Conservation (phyloP, 2,113 vertebrate species). For the Prunella himalayana region DNA sequence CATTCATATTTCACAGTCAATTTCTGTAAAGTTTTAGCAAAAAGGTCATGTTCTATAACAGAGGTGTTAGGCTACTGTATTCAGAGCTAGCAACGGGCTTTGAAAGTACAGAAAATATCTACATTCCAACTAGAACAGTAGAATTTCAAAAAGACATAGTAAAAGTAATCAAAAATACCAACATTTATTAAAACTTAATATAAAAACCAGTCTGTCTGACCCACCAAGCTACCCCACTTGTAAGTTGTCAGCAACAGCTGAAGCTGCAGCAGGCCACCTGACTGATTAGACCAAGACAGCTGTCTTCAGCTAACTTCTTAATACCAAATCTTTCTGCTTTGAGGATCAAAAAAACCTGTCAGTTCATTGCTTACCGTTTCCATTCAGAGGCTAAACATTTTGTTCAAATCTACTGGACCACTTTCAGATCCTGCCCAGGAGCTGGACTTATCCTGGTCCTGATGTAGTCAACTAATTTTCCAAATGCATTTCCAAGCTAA, state of each 20-base stretch:
- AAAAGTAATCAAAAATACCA: conserved; percentile 51
- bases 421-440: background rate
- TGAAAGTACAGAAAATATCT: conserved; percentile 47
- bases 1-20: conserved; percentile 70
- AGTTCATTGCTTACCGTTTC: conserved; percentile 3
- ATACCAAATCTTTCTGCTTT: background rate
- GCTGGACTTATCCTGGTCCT: background rate
- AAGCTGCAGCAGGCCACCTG: background rate
- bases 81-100: conserved; percentile 50
- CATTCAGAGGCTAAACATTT: background rate
- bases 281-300: background rate
- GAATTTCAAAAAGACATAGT: conserved; percentile 29
- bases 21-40: conserved; percentile 69
- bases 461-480: background rate
- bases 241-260: background rate
- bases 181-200: conserved; percentile 55
- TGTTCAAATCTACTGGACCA: background rate
- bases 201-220: conserved; percentile 1
- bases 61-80: conserved; percentile 40
- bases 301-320: background rate
- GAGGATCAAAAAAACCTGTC: background rate
- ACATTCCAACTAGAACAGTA: conserved; percentile 39
- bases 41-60: conserved; percentile 63
- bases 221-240: background rate
- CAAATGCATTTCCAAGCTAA: background rate